These are phyloP conservation scores for Nemopilema nomurai DNA, from an alignment of 30 jellyfish, hydroid and myxozoan species.

Conservation along the genomic window DNA sequence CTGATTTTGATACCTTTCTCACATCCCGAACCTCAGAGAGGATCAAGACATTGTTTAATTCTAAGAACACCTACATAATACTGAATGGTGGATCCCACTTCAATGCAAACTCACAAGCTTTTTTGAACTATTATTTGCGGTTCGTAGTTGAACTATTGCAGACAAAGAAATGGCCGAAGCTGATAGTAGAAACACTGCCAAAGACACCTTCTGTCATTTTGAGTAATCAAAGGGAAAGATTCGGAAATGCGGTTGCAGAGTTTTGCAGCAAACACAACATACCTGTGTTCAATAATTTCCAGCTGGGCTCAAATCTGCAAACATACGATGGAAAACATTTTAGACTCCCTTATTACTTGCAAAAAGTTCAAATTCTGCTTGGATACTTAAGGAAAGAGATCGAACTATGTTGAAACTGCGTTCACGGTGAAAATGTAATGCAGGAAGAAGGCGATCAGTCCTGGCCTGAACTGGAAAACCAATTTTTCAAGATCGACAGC, in stretches of 20 bases:
- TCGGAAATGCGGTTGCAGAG: slow-evolving; percentile 18
- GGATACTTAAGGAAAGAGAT: slow-evolving; percentile 21
- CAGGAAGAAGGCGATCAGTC: too few species aligned
- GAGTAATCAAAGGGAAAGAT: slow-evolving; percentile 32
- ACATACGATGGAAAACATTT: slow-evolving; percentile 73
- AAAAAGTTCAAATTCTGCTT: slow-evolving; percentile 47
- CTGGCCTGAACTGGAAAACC: too few species aligned
- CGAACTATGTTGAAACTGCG: too few species aligned
- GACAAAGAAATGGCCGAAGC: slow-evolving; percentile 60
- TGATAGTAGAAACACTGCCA: slow-evolving; percentile 68
- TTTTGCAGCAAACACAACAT: slow-evolving; percentile 17
- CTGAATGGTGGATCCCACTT: slow-evolving; percentile 64
- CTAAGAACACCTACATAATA: slow-evolving; percentile 29
- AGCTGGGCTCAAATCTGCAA: slow-evolving; percentile 18
- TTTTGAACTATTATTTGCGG: slow-evolving; percentile 36
- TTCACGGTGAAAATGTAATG: too few species aligned
- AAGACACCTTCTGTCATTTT: slow-evolving; percentile 45
- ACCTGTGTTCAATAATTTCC: slow-evolving; percentile 37
- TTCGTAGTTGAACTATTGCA: slow-evolving; percentile 16
- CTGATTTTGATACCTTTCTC: slow-evolving; percentile 63
- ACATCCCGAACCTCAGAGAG: slow-evolving; percentile 41
- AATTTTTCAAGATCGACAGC: too few species aligned
- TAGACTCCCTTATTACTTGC: slow-evolving; percentile 36
- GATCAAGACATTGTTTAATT: slow-evolving; percentile 14
- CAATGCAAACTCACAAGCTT: slow-evolving; percentile 50